phyloP scores from a whole-genome alignment of 2,888 invertebrate species.

The Drosophila limbata region DNA sequence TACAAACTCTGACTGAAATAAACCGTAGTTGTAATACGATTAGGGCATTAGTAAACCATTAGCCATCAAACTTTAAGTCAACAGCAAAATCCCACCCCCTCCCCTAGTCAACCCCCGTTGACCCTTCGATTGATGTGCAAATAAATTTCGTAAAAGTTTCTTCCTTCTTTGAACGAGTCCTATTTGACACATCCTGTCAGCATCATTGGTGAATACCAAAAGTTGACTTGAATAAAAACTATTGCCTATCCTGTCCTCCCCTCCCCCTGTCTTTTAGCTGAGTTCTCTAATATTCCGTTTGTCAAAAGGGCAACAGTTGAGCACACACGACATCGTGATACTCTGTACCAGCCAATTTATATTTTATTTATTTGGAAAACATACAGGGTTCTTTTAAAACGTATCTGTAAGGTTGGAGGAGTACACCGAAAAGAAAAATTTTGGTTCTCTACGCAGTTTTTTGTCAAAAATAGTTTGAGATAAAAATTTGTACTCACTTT shows the following conservation, averaged over 20 bases:
- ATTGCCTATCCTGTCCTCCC: not conserved
- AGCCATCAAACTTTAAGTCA: slow-evolving; percentile 20
- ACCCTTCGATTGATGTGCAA: slow-evolving; percentile 23
- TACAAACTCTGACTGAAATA: not conserved
- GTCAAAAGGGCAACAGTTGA: not conserved
- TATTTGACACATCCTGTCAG: slow-evolving; percentile 70
- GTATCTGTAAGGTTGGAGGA: too few relatives aligned
- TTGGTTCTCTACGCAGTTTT: too few relatives aligned
- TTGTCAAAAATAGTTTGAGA: too few relatives aligned
- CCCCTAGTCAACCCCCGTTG: not conserved
- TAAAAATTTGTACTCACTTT: too few relatives aligned
- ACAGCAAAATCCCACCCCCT: not conserved
- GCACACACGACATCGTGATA: not conserved
- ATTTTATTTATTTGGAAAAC: too few relatives aligned
- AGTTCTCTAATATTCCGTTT: slow-evolving; percentile 35
- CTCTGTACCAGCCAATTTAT: too few relatives aligned
- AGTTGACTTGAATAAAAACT: slow-evolving; percentile 42
- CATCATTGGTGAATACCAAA: slow-evolving; percentile 43
- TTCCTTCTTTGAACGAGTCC: slow-evolving; percentile 29
- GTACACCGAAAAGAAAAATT: too few relatives aligned
- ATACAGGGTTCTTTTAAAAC: too few relatives aligned
- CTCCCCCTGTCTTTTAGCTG: slow-evolving; percentile 3
- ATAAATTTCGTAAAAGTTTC: slow-evolving; percentile 60
- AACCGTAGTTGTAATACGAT: slow-evolving; percentile 13
- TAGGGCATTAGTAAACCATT: slow-evolving; percentile 9